A percentile compares a stretch with the other conserved stretches of the same genome.
phyloP scores from a whole-genome alignment of 2,797 vertebrate species.

The Gastrophryne carolinensis region DNA sequence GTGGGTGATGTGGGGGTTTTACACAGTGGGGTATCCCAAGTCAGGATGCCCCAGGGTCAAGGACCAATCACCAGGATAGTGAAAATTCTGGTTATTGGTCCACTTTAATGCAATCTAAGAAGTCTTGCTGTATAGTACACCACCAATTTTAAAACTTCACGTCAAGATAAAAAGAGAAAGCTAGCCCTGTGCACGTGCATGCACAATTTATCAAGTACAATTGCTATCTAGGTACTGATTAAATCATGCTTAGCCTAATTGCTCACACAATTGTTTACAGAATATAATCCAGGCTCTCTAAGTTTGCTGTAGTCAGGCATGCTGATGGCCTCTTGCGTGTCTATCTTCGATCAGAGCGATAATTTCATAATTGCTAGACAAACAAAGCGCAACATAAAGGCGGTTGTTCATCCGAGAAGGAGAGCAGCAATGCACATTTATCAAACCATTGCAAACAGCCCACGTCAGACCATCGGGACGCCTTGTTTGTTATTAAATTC shows the following conservation, averaged over 20 bases:
- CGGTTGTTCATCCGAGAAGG: neutral
- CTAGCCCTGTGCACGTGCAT: too few species aligned
- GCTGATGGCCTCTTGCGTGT: neutral
- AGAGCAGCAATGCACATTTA: neutral
- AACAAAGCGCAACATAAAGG: neutral
- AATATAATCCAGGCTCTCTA: neutral
- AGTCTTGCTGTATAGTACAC: too few species aligned
- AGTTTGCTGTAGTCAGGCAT: neutral
- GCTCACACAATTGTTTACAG: neutral
- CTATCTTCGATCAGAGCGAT: neutral
- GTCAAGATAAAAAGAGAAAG: constrained; percentile 1
- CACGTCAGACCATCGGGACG: too few species aligned
- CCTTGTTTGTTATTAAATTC: neutral
- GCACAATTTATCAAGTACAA: neutral
- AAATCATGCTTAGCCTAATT: constrained; percentile 3
- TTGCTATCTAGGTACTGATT: neutral
- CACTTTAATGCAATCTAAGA: too few species aligned
- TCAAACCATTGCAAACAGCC: neutral
- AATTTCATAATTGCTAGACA: constrained; percentile 8
- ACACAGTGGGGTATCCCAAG: too few species aligned
- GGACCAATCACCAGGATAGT: too few species aligned
- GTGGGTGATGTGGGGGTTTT: too few species aligned
- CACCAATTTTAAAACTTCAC: too few species aligned
- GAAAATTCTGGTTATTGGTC: too few species aligned
- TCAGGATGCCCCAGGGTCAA: too few species aligned